Base-by-base conservation (phyloP, 2,113 vertebrate genomes). In the Stigmatopora nigra region DNA sequence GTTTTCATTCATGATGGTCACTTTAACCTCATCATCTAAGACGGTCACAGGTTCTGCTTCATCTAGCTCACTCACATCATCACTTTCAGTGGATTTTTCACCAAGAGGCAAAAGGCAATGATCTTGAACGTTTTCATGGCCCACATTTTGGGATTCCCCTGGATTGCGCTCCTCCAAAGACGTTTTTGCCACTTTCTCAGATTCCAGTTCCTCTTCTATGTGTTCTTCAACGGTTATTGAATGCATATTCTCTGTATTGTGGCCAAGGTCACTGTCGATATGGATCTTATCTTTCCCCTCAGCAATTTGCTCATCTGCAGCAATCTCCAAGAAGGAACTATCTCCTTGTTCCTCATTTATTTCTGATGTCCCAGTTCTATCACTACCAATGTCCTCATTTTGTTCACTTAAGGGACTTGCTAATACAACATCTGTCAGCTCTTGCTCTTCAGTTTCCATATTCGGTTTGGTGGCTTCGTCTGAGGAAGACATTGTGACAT, bases 31-130 rank as follows among this genome's bases (percentile, higher is more conserved):
- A 3, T 79, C 78, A 38, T 86, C 75, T 7, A 84, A 71, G 57
- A 83, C 78, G 11, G 71, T 79, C 25, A 77, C 72, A 2, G 73
- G 78, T 12, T 85, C 86, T 38, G 72, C 70, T 1, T 53, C 11
- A 6, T 48, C 60, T 58, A 16, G 19, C 41, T 2, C 78, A 4
- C 67, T 44, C 3, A 31, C 36, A 51, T 1, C 10, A 15, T 59
- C 9, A 55, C 58, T 49, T 44, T 22, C 8, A 1, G 46, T n/a
- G 22, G 16, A 14, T 17, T 67, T 52, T 61, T 17, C 53, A 25
- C 25, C 8, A 22, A 15, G 20, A 4, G 31, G 16, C 53, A 65
- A 25, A 2, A 35, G 15, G 9, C 14, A 38, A 41, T 57, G 61
- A 48, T 81, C 53, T 47, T 67, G 59, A 11, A 20, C 10, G n/a